phyloP scores from a whole-genome alignment of 2,797 vertebrate genomes.

The Lithobates sylvaticus region DNA sequence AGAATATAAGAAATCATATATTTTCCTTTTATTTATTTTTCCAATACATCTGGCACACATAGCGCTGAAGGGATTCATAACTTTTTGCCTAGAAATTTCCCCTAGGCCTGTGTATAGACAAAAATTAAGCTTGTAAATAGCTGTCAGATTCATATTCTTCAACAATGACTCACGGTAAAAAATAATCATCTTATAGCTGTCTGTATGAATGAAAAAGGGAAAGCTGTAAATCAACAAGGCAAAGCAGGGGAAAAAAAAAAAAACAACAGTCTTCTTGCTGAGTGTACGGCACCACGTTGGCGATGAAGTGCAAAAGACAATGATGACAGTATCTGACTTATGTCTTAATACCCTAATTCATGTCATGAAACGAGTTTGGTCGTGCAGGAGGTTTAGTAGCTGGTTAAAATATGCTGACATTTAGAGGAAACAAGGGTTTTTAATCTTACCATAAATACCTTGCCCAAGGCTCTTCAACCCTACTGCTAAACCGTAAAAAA shows the following conservation, averaged over 20 bases:
- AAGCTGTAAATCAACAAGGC: constrained; percentile 39
- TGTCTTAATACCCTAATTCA: constrained; percentile 13
- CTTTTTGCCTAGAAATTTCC: background rate
- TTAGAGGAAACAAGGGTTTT: constrained; percentile 52
- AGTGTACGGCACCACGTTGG: background rate
- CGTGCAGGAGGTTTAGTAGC: constrained; percentile 32
- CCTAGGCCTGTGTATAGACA: background rate
- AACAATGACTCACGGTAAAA: constrained; percentile 27
- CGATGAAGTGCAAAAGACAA: background rate
- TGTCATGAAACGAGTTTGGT: constrained; percentile 33
- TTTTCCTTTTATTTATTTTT: constrained; percentile 3
- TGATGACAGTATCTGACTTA: constrained; percentile 17
- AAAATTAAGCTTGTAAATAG: constrained; percentile 12
- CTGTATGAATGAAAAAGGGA: background rate
- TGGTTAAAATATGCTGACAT: constrained; percentile 53
- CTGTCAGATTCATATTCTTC: constrained; percentile 38
- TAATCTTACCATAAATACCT: constrained; percentile 58
- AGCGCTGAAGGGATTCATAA: background rate
- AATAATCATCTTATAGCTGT: background rate
- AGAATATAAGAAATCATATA: background rate
- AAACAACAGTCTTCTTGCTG: background rate
- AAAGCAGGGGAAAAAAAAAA: background rate
- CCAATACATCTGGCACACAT: background rate
- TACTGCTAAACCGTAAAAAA: constrained; percentile 21
- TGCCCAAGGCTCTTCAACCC: constrained; percentile 30